Evolutionary conservation across 2,888 invertebrate genomes (phyloP), one percentile per base, ranked within the genome.

Genomic region (Gryllus longicercus): DNA sequence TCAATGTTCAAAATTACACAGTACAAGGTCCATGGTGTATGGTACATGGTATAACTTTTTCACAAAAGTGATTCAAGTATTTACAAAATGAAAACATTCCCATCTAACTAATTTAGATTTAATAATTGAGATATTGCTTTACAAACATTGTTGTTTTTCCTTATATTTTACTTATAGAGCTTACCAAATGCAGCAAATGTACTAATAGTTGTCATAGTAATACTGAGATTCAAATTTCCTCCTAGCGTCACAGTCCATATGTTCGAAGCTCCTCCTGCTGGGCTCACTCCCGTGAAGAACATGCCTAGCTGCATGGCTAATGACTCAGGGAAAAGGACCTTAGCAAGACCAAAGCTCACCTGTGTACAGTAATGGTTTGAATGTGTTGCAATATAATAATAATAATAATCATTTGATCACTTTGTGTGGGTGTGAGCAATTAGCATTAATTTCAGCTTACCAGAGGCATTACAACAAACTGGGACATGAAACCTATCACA

Each of bases 211-310:
- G 98, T 99, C 98, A 99, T 97, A 21, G 98, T 94, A 78, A 99
- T 92, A 0, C 97, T 97, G 75, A 99, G 89, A 86, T 97, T 94
- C 10, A 98, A 91, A 88, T 99, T 98, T 10, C 97, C 98, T 5
- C 94, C 95, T 2, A 99, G 89, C 21, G 98, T 91, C 83, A 95
- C 93, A 0, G 97, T 94, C 97, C 98, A 99, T 84, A 98, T 95
- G 87, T 99, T 99, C 78, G 97, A 97, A 49, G 97, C 97, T 0
- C 98, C 98, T 0, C 99, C 96, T n/a, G 94, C 95, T 0, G 96
- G 96, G 4, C 95, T 93, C 25, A 96, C 94, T 0, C 96, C 96
- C 0, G 96, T 94, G 87, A 96, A 95, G 88, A 96, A 96, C 87
- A 97, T 90, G 4, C 96, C 96, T 83, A 97, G 87, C 77, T 94